Base-by-base conservation (phyloP, 2,888 invertebrate species). In the Odontothrips loti region DNA sequence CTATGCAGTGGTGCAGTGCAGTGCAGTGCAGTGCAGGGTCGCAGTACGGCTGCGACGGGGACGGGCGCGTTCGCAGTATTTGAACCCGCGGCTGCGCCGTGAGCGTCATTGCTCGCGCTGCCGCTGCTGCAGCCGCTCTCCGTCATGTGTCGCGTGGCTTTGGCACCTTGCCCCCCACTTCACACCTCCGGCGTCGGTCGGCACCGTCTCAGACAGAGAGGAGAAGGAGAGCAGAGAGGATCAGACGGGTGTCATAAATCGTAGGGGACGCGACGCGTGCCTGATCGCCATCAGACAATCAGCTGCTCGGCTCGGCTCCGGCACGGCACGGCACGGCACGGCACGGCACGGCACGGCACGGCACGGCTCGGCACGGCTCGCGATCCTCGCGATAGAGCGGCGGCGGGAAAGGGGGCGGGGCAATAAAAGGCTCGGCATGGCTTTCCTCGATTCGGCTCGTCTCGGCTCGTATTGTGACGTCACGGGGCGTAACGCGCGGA, bases 241-340 rank as follows among this genome's bases (percentile, higher is more conserved):
- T 27, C 23, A 27, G 23, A 27, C 23, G 11, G 68, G 23, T 75
- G 68, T 27, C 68, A 75, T 75, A 75, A 75, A 75, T 75, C 68
- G 68, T 75, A 75, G 68, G 68, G 23, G 12, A 27, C 68, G 68
- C 68, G 12, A 27, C 68, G 68, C 68, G 68, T 27, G 23, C 68
- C 68, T 75, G 68, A 75, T 75, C 68, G 68, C 68, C 68, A 75
- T 75, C 68, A 75, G 68, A 75, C 68, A 75, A 75, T 75, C 68
- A 75, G 68, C 68, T 75, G 68, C 27, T 75, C 68, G 68, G 68
- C 68, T 43, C 34, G 17, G 58, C 17, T 15, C 34, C 20, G 58
- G 58, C 20, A 15, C 58, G 20, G 15, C 20, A 58, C 20, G 20
- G 58, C 58, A 20, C 15, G 58, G 15, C 58, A 20, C 17, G 58